Percentiles rank a stretch among this genome's conserved stretches.
Evolutionary conservation across 2,888 invertebrate species (phyloP).

Genomic region (Microctonus hyperodae): DNA sequence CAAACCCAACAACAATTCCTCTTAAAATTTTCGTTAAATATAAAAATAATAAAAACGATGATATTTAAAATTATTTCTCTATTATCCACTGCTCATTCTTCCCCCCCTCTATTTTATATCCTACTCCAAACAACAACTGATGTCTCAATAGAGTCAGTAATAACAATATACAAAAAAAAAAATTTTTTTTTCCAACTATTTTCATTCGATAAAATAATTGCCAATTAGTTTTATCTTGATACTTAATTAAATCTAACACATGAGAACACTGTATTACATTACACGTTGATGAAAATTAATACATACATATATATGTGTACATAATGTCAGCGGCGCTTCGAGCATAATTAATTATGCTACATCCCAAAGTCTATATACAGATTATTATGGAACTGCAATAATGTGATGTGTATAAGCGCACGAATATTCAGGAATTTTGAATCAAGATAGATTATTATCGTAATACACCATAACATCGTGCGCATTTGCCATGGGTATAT

Average conservation of each 20-base stretch:
- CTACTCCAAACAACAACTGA: no score
- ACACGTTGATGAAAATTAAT: not conserved
- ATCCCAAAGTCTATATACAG: not conserved
- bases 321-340: not conserved
- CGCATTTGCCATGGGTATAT: not conserved
- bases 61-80: no score
- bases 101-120: no score
- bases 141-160: not conserved
- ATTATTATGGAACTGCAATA: not conserved
- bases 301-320: not conserved
- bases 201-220: not conserved
- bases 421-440: constrained; percentile 32
- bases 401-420: constrained; percentile 35
- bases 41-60: no score
- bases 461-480: constrained; percentile 10
- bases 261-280: not conserved
- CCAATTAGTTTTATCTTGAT: not conserved
- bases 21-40: no score
- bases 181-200: no score
- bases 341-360: not conserved
- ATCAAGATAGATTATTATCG: constrained; percentile 33
- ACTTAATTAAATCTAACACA: not conserved
- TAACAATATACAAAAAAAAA: no score
- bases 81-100: not conserved
- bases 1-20: not conserved